Evolutionary conservation across 1,140 invertebrate genomes (phyloP), one percentile per base, ranked within the genome.

Genomic region (Battus philenor): DNA sequence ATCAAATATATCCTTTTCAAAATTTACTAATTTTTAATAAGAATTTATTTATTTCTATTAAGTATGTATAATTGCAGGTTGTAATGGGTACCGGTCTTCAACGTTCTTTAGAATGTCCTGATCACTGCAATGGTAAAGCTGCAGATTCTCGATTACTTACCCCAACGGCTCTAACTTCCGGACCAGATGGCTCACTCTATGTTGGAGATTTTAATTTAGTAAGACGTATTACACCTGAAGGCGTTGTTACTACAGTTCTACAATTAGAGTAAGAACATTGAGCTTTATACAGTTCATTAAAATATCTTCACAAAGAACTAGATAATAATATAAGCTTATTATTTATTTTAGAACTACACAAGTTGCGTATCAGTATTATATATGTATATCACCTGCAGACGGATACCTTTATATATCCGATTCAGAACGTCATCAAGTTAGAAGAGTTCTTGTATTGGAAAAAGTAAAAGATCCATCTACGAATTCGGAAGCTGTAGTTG

Each of bases 171-270:
- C 82, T 99, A 17, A 94, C 97, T 1, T 95, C 94, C 13, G 97
- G 96, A 10, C 94, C 96, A 3, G 98, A 99, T 87, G 98, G 98
- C 7, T 97, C 94, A 52, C 89, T 99, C 11, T 99, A 98, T 77
- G 95, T 99, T 4, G 98, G 97, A 0, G 98, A 99, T 81, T 98
- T 97, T 72, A 98, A 99, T 88, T 90, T 98, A 22, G 94, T 99
- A 15, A 89, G 98, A 18, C 90, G 97, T 63, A 93, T 99, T 29
- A 96, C 94, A 11, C 95, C 97, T 1, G 93, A 96, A 68, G 96
- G 96, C 67, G 92, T 91, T 62, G 95, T 98, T 12, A 95, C 93
- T 57, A 98, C 96, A 27, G 94, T 99, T 12, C 86, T 98, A n/a
- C 92, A 97, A 73, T 87, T 99, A 51, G 94, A 93, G 95, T 96